Conservation (phyloP, 2,113 vertebrate genomes). For the Elephas maximus region DNA sequence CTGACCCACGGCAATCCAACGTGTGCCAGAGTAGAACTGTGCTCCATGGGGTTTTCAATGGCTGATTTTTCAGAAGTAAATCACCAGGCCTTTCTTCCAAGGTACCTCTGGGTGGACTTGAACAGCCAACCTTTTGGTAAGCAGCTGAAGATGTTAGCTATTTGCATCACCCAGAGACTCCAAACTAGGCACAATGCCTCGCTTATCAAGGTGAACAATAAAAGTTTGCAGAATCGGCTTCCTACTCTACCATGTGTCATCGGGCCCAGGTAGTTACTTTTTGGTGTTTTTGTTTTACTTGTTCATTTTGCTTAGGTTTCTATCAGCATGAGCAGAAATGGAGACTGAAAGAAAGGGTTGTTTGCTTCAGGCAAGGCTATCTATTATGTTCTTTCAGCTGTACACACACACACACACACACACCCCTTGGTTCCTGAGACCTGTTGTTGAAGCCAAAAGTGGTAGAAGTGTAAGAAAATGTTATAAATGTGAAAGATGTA, state of each 20-base stretch:
- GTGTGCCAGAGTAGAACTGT: not conserved
- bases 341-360: not conserved
- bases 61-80: not conserved
- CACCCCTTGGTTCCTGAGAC: not conserved
- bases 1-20: not conserved
- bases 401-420: not conserved
- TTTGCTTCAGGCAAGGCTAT: not conserved
- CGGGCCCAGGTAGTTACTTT: not conserved
- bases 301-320: not conserved
- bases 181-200: not conserved
- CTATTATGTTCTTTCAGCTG: not conserved
- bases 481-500: conserved; percentile 66
- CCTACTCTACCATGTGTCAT: rapidly evolving
- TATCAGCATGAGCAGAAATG: not conserved
- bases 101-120: not conserved
- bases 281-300: not conserved
- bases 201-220: rapidly evolving
- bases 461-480: not conserved
- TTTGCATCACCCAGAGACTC: not conserved
- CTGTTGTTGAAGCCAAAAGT: not conserved
- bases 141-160: not conserved
- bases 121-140: not conserved
- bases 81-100: not conserved
- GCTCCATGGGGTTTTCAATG: not conserved
- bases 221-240: not conserved